phyloP scores from a whole-genome alignment of 1,140 invertebrate species.

The Zaprionus gabonicus region DNA sequence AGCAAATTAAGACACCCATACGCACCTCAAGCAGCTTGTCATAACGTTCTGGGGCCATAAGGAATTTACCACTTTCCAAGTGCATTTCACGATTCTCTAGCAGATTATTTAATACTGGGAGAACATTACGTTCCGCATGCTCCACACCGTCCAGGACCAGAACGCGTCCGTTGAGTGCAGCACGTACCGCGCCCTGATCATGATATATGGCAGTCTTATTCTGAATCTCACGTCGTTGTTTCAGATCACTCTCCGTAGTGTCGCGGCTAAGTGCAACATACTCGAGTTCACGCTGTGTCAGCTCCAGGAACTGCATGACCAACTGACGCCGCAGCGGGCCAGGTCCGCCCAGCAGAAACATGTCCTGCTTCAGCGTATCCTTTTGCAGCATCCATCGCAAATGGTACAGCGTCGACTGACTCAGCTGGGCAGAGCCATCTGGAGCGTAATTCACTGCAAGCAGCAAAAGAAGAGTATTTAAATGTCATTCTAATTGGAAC shows the following conservation, averaged over 20 bases:
- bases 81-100: constrained; percentile 99
- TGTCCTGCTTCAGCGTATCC: constrained; percentile 96
- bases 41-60: constrained; percentile 94
- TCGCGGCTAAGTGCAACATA: constrained; percentile 97
- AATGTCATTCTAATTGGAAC: background rate
- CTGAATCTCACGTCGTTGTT: constrained; percentile 96
- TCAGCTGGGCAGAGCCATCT: constrained; percentile 85
- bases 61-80: constrained; percentile 97
- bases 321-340: constrained; percentile 90
- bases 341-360: constrained; percentile 96
- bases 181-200: constrained; percentile 97
- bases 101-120: constrained; percentile 98
- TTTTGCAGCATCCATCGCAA: constrained; percentile 98
- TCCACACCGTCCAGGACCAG: constrained; percentile 98
- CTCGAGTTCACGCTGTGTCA: constrained; percentile 95
- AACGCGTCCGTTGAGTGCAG: constrained; percentile 94
- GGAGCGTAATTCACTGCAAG: constrained; percentile 85
- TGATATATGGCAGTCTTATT: constrained; percentile 95
- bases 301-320: constrained; percentile 94
- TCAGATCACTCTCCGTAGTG: constrained; percentile 98
- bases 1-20: background rate
- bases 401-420: constrained; percentile 92
- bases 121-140: constrained; percentile 98
- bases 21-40: constrained; percentile 94
- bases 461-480: background rate